Conservation (phyloP, 2,113 vertebrate species). For the Phyllopteryx taeniolatus region DNA sequence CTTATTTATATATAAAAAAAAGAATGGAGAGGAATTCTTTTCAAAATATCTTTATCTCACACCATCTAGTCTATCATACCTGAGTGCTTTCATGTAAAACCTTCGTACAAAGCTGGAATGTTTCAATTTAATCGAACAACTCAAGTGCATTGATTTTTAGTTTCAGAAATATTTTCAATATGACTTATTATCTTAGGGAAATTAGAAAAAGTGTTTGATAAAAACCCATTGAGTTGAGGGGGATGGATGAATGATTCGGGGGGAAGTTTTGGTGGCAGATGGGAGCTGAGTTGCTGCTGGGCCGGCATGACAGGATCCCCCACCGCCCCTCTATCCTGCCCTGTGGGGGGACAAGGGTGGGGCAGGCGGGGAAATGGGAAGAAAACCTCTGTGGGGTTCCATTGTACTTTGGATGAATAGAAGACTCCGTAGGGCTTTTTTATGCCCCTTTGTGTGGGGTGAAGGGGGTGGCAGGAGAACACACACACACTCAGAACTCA, state of each 20-base stretch:
- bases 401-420: slow-evolving; percentile 77
- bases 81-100: slow-evolving; percentile 16
- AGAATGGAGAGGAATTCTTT: neutral
- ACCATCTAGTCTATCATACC: slow-evolving; percentile 41
- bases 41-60: slow-evolving; percentile 31
- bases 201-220: neutral
- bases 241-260: slow-evolving; percentile 18
- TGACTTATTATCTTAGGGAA: slow-evolving; percentile 6
- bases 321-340: slow-evolving; percentile 58
- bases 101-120: slow-evolving; percentile 13
- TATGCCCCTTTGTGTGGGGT: slow-evolving; percentile 71
- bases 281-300: slow-evolving; percentile 61
- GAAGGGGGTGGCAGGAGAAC: slow-evolving; percentile 56
- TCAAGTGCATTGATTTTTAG: slow-evolving; percentile 14
- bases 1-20: neutral
- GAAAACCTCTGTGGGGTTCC: slow-evolving; percentile 79
- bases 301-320: slow-evolving; percentile 51
- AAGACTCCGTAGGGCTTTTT: slow-evolving; percentile 67
- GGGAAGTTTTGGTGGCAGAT: slow-evolving; percentile 67
- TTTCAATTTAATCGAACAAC: slow-evolving; percentile 32
- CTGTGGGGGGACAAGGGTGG: slow-evolving; percentile 68
- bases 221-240: slow-evolving; percentile 6
- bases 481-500: slow-evolving; percentile 32
- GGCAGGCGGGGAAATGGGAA: slow-evolving; percentile 71
- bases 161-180: slow-evolving; percentile 9